Conservation (phyloP, 2,888 invertebrate species). For the Microctonus brassicae region DNA sequence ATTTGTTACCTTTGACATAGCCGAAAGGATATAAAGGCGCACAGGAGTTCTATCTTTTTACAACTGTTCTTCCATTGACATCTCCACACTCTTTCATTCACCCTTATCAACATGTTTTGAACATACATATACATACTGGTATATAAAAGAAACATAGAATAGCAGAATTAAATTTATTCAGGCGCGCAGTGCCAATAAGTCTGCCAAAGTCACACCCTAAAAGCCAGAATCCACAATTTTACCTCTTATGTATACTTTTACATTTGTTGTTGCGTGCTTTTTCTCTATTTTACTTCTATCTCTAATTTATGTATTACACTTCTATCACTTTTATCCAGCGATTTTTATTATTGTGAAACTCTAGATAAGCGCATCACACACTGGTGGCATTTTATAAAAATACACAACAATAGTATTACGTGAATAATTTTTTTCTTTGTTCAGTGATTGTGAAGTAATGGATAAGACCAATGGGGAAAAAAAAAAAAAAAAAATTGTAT, state of each 20-base stretch:
- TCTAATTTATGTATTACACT: slow-evolving; percentile 9
- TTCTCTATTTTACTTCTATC: slow-evolving; percentile 23
- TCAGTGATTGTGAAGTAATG: slow-evolving; percentile 44
- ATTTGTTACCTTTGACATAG: not conserved
- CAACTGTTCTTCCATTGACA: no score
- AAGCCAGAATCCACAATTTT: slow-evolving; percentile 59
- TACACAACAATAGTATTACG: not conserved
- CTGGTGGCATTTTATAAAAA: not conserved
- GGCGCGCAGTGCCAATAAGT: slow-evolving; percentile 66
- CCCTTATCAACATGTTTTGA: no score
- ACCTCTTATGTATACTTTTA: slow-evolving; percentile 17
- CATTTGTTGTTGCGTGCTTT: slow-evolving; percentile 29
- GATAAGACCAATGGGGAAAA: slow-evolving; percentile 34
- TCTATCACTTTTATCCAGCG: slow-evolving; percentile 30
- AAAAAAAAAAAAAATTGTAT: slow-evolving; percentile 29
- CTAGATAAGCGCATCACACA: slow-evolving; percentile 3
- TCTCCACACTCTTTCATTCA: not conserved
- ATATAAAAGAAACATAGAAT: slow-evolving; percentile 47
- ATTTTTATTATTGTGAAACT: slow-evolving; percentile 41
- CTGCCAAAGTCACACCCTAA: slow-evolving; percentile 62
- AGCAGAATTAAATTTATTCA: slow-evolving; percentile 67
- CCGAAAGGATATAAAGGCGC: no score
- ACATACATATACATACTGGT: not conserved
- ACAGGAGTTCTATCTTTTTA: no score
- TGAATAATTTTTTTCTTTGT: slow-evolving; percentile 25